Percentiles rank a stretch among this genome's conserved stretches.
phyloP scores from a whole-genome alignment of 2,113 vertebrate genomes.

The Larimichthys polyactis region DNA sequence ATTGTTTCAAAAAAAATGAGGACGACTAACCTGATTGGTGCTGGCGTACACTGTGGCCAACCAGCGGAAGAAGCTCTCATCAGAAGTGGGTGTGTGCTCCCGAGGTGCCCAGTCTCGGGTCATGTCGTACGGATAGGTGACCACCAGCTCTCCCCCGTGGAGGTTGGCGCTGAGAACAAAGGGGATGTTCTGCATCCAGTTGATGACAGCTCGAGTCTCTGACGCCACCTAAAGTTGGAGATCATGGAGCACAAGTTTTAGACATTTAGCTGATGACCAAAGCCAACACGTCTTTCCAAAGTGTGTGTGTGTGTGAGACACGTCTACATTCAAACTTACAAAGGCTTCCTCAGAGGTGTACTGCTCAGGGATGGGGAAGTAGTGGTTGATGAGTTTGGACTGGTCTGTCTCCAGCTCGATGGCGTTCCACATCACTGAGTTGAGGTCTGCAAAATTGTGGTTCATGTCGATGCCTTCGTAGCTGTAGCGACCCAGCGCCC shows the following conservation, averaged over 20 bases:
- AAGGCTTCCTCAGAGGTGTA: conserved; percentile 89
- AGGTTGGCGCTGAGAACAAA: conserved; percentile 94
- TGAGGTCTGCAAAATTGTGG: conserved; percentile 94
- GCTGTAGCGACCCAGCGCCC: conserved; percentile 91
- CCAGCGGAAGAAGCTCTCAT: conserved; percentile 96
- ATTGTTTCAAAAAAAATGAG: not conserved
- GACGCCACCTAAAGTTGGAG: conserved; percentile 85
- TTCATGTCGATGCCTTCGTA: conserved; percentile 96
- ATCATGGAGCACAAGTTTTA: not conserved
- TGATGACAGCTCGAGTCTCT: conserved; percentile 90
- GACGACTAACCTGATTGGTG: conserved; percentile 81
- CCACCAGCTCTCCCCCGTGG: conserved; percentile 92
- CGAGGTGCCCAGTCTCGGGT: conserved; percentile 82
- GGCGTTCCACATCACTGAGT: conserved; percentile 90
- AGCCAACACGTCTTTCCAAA: not conserved
- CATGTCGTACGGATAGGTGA: conserved; percentile 89
- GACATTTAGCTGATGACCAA: not conserved
- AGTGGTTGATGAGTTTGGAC: conserved; percentile 91
- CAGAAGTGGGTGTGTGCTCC: conserved; percentile 84
- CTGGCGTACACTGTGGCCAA: conserved; percentile 92
- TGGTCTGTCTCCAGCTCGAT: conserved; percentile 90
- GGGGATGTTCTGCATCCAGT: conserved; percentile 94
- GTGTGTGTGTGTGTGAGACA: not conserved
- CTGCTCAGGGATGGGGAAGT: conserved; percentile 90
- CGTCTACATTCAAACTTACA: conserved; percentile 77